Evolutionary conservation across 2,888 invertebrate genomes (phyloP).

Genomic region (Plebejus argus): DNA sequence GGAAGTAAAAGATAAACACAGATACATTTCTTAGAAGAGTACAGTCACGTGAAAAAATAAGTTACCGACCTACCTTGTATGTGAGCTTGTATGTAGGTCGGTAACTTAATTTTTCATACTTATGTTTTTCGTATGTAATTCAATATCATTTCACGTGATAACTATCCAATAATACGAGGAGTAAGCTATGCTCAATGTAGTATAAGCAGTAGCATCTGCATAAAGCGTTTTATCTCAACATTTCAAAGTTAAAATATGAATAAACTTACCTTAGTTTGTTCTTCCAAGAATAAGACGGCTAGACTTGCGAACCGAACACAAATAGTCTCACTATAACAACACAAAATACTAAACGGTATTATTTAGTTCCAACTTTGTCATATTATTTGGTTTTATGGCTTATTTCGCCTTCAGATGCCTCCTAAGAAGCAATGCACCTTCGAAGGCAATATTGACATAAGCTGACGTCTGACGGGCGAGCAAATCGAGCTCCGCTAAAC

Average conservation of each 20-base stretch:
- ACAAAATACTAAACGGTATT: slow-evolving; percentile 1
- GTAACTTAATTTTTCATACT: too few species aligned
- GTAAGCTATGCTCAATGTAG: neutral
- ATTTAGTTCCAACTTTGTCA: neutral
- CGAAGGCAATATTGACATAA: slow-evolving; percentile 13
- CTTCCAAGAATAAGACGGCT: neutral
- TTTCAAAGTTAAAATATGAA: slow-evolving; percentile 6
- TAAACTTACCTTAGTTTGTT: slow-evolving; percentile 24
- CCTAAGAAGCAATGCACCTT: neutral
- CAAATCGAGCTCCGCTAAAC: neutral
- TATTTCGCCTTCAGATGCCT: neutral
- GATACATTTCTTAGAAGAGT: neutral
- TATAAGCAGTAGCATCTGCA: neutral
- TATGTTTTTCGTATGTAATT: neutral
- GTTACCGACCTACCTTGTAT: neutral
- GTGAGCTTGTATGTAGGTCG: too few species aligned
- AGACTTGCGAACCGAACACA: slow-evolving; percentile 16
- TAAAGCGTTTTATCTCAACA: neutral
- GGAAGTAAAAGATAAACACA: neutral
- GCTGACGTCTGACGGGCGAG: slow-evolving; percentile 2
- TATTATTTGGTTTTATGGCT: neutral
- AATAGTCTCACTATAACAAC: slow-evolving; percentile 12
- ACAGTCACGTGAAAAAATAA: neutral
- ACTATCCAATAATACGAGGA: neutral
- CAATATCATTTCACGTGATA: neutral